A percentile compares a stretch with the other conserved stretches of the same genome.
These are phyloP conservation scores for Pangasius macronema DNA, from an alignment of 2,797 vertebrate genomes.

Conservation along the genomic window DNA sequence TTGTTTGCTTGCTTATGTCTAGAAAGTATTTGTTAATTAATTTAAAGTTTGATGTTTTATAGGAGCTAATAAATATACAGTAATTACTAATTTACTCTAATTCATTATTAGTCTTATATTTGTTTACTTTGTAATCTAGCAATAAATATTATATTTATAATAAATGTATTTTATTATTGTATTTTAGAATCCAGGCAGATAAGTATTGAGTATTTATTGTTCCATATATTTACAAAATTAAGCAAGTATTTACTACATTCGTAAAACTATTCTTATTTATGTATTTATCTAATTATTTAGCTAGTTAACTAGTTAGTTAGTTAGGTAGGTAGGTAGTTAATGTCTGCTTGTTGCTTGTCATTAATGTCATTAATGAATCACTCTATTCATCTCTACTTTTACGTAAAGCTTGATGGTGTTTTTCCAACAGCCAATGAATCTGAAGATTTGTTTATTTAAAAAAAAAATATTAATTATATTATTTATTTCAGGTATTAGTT, in stretches of 20 bases:
- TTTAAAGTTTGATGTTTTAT: not conserved
- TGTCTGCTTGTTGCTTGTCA: not conserved
- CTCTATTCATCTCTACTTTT: not conserved
- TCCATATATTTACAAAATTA: not conserved
- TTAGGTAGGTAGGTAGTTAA: not conserved
- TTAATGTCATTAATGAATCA: not conserved
- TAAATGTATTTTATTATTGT: not conserved
- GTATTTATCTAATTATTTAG: no score
- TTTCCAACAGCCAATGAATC: not conserved
- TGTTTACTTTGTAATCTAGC: not conserved
- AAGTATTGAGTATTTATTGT: not conserved
- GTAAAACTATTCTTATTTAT: not conserved
- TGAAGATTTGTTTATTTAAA: no score
- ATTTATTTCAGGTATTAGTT: not conserved
- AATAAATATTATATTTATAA: slow-evolving; percentile 3
- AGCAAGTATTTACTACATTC: not conserved
- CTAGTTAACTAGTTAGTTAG: no score
- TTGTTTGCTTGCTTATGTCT: not conserved
- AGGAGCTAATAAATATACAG: not conserved
- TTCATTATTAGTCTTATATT: not conserved
- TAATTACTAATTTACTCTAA: not conserved
- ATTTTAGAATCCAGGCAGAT: not conserved
- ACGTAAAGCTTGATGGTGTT: not conserved
- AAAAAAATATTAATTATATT: no score
- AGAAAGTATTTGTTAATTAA: not conserved